Conservation (phyloP, 2,888 invertebrate species). For the Gymnocheta viridis region DNA sequence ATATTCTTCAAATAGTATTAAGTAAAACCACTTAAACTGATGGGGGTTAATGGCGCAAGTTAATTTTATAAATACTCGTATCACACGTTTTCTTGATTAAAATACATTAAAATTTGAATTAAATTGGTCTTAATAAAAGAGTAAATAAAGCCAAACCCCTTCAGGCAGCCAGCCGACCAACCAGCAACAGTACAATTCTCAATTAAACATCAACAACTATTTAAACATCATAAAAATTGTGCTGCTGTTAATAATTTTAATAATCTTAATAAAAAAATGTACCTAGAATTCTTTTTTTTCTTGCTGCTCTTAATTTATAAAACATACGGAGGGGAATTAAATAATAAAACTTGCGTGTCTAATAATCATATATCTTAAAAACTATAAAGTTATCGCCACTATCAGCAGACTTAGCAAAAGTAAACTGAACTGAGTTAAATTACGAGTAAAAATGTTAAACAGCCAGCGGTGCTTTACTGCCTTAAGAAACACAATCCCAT, state of each 20-base stretch:
- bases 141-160: conserved; percentile 58
- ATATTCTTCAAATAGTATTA: conserved; percentile 24
- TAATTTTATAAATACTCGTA: conserved; percentile 32
- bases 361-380: conserved; percentile 65
- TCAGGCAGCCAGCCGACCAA: not conserved
- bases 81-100: conserved; percentile 66
- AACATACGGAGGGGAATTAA: not conserved
- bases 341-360: conserved; percentile 53
- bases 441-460: conserved; percentile 28
- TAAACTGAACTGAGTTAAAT: conserved; percentile 31
- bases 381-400: conserved; percentile 33
- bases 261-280: conserved; percentile 38
- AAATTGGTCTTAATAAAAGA: conserved; percentile 70
- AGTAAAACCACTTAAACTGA: conserved; percentile 19
- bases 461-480: conserved; percentile 26
- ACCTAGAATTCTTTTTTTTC: conserved; percentile 27
- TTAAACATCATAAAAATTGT: conserved; percentile 41
- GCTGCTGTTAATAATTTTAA: conserved; percentile 36
- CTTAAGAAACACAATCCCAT: not conserved
- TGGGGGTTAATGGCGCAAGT: conserved; percentile 51
- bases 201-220: conserved; percentile 51
- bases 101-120: conserved; percentile 66
- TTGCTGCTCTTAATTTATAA: conserved; percentile 5
- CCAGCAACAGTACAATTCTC: conserved; percentile 6
- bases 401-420: conserved; percentile 26